A percentile compares a stretch with the other conserved stretches of the same genome.
Conservation (phyloP, 1,140 invertebrate species). For the Augochlora pura region DNA sequence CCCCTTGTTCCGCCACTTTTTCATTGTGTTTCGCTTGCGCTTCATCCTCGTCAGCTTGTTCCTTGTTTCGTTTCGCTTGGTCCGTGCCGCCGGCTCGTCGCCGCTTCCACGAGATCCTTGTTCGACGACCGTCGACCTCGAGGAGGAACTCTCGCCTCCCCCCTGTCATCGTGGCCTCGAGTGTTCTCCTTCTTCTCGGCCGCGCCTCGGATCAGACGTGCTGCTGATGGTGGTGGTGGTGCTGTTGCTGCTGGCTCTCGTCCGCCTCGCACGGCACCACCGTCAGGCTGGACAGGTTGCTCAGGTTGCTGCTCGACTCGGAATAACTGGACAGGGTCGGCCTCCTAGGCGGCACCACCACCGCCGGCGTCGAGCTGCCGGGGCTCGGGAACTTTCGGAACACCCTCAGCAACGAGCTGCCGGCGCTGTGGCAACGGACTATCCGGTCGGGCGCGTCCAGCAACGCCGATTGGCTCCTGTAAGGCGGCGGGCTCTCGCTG, state of each 20-base stretch:
- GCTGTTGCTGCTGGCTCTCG: conserved; percentile 72
- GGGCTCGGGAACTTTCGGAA: conserved; percentile 67
- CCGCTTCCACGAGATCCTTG: conserved; percentile 34
- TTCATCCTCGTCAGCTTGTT: not conserved
- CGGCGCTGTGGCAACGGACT: conserved; percentile 75
- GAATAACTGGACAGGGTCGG: conserved; percentile 76
- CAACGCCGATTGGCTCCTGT: conserved; percentile 82
- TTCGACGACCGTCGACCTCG: conserved; percentile 45
- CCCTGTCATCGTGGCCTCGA: conserved; percentile 32
- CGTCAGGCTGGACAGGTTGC: conserved; percentile 76
- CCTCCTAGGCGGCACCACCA: conserved; percentile 56
- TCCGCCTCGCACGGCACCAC: conserved; percentile 77
- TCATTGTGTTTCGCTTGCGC: conserved; percentile 22
- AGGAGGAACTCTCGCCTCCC: conserved; percentile 40
- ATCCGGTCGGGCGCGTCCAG: conserved; percentile 73
- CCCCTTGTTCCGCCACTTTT: not conserved
- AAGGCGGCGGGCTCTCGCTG: conserved; percentile 84
- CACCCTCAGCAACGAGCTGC: conserved; percentile 72
- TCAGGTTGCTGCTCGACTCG: conserved; percentile 73
- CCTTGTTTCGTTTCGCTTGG: not conserved
- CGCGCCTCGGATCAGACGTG: conserved; percentile 73
- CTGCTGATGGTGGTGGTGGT: conserved; percentile 60
- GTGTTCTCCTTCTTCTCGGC: conserved; percentile 31
- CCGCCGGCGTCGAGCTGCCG: conserved; percentile 58
- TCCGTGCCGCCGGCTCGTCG: conserved; percentile 21